Conservation (phyloP, 2,113 vertebrate species). For the Delphinapterus leucas region DNA sequence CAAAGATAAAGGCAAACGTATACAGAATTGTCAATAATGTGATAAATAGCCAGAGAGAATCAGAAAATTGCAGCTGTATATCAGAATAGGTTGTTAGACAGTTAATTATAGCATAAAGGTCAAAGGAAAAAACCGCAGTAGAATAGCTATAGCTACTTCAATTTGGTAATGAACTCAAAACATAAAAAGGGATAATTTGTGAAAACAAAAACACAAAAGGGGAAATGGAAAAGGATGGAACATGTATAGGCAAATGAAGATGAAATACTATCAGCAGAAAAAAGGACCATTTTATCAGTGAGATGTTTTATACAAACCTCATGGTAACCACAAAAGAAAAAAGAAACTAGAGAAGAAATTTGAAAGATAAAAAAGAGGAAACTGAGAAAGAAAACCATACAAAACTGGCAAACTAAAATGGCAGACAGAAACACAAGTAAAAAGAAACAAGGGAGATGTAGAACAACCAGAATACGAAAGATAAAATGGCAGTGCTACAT, state of each 20-base stretch:
- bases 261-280: not conserved
- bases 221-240: not conserved
- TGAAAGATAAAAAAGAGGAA: not conserved
- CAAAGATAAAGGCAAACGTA: not conserved
- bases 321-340: not conserved
- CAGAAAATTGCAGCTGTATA: not conserved
- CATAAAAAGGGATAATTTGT: not conserved
- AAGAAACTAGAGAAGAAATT: not conserved
- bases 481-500: not conserved
- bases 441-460: not conserved
- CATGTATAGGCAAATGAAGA: not conserved
- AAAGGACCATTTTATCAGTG: not conserved
- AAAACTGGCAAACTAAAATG: not conserved
- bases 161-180: not conserved
- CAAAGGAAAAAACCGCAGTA: not conserved
- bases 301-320: not conserved
- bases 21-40: not conserved
- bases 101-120: not conserved
- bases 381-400: not conserved
- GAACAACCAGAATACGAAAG: not conserved
- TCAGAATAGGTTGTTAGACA: not conserved
- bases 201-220: not conserved
- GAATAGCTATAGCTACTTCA: not conserved
- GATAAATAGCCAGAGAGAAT: not conserved
- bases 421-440: not conserved